phyloP scores from a whole-genome alignment of 2,797 vertebrate genomes.

The Brachymystax lenok region DNA sequence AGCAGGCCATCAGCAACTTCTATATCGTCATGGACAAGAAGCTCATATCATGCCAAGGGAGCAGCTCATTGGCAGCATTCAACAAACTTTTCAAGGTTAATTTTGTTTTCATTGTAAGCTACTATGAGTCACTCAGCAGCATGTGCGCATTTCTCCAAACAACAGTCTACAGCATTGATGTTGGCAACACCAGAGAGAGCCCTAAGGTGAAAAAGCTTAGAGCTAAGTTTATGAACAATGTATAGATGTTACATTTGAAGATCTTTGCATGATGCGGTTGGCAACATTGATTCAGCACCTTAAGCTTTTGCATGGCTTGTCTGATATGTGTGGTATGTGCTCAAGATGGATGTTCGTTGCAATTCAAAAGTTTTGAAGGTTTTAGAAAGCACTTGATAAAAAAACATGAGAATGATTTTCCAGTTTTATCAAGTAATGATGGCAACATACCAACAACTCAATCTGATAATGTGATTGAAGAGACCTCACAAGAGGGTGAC shows the following conservation, averaged over 20 bases:
- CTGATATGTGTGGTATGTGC: neutral
- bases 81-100: neutral
- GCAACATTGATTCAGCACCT: neutral
- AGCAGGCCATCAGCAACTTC: too few species aligned
- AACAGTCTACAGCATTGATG: neutral
- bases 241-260: neutral
- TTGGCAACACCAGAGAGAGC: neutral
- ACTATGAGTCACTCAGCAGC: neutral
- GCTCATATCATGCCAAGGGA: neutral
- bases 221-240: neutral
- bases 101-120: neutral
- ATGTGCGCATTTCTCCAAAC: neutral
- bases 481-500: constrained; percentile 7
- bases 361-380: constrained; percentile 27
- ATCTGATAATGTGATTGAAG: too few species aligned
- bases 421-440: neutral
- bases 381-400: constrained; percentile 20
- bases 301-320: neutral
- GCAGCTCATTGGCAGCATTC: neutral
- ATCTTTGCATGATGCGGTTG: neutral
- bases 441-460: constrained; percentile 5
- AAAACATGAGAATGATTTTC: too few species aligned
- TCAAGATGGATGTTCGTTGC: constrained; percentile 16
- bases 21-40: neutral
- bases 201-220: neutral